phyloP scores from a whole-genome alignment of 2,888 invertebrate genomes.

The Eristalis arbustorum region DNA sequence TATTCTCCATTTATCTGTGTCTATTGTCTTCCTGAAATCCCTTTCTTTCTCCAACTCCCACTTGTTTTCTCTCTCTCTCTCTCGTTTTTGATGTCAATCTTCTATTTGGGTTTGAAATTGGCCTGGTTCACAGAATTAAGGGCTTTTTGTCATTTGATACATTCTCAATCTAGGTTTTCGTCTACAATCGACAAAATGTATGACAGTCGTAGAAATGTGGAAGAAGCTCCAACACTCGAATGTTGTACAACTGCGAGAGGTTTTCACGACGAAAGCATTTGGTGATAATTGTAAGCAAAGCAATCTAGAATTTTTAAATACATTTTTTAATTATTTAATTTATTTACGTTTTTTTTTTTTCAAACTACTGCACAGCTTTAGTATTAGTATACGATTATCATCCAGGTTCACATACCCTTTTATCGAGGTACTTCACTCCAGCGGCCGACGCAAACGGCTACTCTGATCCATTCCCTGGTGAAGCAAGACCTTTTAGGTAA shows the following conservation, averaged over 20 bases:
- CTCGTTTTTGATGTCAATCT: conserved; percentile 35
- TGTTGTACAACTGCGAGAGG: conserved; percentile 94
- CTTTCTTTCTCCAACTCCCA: conserved; percentile 38
- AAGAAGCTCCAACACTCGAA: conserved; percentile 97
- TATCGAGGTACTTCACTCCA: conserved; percentile 90
- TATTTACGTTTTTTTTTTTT: conserved; percentile 36
- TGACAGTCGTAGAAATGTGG: conserved; percentile 95
- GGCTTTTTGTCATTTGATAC: conserved; percentile 64
- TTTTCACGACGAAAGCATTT: conserved; percentile 97
- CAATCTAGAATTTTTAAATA: neutral
- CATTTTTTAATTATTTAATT: neutral
- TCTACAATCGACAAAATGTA: conserved; percentile 90
- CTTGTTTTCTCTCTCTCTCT: conserved; percentile 31
- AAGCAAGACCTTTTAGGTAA: conserved; percentile 83
- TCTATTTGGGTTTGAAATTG: conserved; percentile 66
- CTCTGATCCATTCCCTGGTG: conserved; percentile 90
- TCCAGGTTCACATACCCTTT: conserved; percentile 93
- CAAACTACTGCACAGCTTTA: conserved; percentile 83
- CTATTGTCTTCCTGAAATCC: conserved; percentile 32
- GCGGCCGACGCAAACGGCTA: conserved; percentile 83
- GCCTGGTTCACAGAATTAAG: conserved; percentile 61
- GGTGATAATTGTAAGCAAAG: conserved; percentile 91
- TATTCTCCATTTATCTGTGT: conserved; percentile 39
- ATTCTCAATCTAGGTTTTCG: conserved; percentile 84
- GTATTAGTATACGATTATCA: conserved; percentile 98